Base-by-base conservation (phyloP, 2,113 vertebrate species). In the Apaloderma vittatum region DNA sequence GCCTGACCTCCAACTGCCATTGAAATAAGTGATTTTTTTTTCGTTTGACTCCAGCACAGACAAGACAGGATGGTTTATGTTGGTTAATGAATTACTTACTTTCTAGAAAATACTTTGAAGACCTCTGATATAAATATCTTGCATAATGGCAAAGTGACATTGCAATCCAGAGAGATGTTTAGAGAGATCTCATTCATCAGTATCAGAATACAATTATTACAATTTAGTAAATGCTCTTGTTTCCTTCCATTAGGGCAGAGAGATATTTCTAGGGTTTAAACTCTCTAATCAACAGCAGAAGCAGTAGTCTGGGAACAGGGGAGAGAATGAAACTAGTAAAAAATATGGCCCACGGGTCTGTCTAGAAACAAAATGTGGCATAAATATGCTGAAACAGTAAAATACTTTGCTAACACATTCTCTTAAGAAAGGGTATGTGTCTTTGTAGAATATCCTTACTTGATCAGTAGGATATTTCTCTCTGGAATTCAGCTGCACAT, bases 51-150 rank as follows among this genome's bases (percentile, higher is more conserved):
- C 36, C 27, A 82, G 9, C 8, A 65, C 32, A 37, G 40, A 34
- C 5, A 59, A 51, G 36, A 79, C 34, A 77, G 54, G 4, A 75
- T 19, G 19, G 13, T 73, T 61, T 76, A 19, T 30, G 46, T 93
- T 94, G n/a, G 40, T 93, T 93, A 91, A 88, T 78, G 76, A 73
- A 57, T 73, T 67, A 77, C 73, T 57, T 76, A 34, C 6, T 90
- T 88, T 90, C 11, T 18, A 86, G 36, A 93, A 93, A 94, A 85
- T 30, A 14, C 2, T 93, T 82, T 61, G 23, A 73, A 19, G 65
- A 76, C 9, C 5, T 85, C 52, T 65, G 14, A 68, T 43, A 15
- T 32, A 15, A 10, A 52, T 9, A 54, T 58, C 11, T 7, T 52
- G 4, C 46, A 19, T 9, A 84, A 91, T 36, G 51, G 4, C 15